These are phyloP conservation scores for Agriopis leucophaearia DNA, from an alignment of 2,888 invertebrate genomes.

Conservation along the genomic window DNA sequence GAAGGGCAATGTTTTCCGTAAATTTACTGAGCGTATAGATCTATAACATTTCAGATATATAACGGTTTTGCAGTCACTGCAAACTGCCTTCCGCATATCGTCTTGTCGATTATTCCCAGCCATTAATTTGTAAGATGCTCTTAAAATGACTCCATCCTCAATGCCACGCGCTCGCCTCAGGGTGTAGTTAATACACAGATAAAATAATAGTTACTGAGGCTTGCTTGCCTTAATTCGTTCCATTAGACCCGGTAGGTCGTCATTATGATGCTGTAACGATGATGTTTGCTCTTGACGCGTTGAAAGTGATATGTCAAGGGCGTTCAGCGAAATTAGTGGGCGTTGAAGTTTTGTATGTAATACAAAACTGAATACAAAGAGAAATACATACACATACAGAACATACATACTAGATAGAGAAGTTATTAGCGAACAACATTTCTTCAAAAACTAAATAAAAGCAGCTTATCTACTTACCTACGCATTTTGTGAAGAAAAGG, in stretches of 20 bases:
- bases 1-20: too few relatives aligned
- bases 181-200: slow-evolving; percentile 7
- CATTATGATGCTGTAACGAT: slow-evolving; percentile 7
- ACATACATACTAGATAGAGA: too few relatives aligned
- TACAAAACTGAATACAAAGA: too few relatives aligned
- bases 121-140: slow-evolving; percentile 1
- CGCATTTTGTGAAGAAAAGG: too few relatives aligned
- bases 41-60: too few relatives aligned
- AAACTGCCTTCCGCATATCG: neutral
- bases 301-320: slow-evolving; percentile 8
- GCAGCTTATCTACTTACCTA: too few relatives aligned
- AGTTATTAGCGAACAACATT: too few relatives aligned
- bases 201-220: neutral
- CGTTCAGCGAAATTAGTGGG: slow-evolving; percentile 2
- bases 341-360: too few relatives aligned
- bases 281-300: slow-evolving; percentile 7
- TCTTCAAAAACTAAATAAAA: too few relatives aligned
- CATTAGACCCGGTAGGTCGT: slow-evolving; percentile 19
- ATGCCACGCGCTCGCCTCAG: slow-evolving; percentile 25
- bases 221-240: slow-evolving; percentile 8
- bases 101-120: neutral
- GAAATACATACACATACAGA: too few relatives aligned
- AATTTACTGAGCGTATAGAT: too few relatives aligned
- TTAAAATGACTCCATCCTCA: slow-evolving; percentile 13
- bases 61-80: neutral